Base-by-base conservation (phyloP, 2,888 invertebrate genomes). In the Pristionchus fissidentatus region DNA sequence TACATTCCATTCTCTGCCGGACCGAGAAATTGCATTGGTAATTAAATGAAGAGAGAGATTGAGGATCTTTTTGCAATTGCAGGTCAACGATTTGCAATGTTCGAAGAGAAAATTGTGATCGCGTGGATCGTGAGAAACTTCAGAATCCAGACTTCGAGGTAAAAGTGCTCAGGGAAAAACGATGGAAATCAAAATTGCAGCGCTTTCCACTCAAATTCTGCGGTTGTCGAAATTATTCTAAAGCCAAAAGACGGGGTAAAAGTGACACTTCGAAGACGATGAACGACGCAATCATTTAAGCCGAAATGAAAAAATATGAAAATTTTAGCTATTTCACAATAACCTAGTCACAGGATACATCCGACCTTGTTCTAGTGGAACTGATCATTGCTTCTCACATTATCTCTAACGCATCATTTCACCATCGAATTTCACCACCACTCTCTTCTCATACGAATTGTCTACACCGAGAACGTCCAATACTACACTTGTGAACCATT, bases 1-100 rank as follows among this genome's bases (percentile, higher is more conserved):
- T 81, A 81, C 32, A 46, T 81, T 62, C 80, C 80, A 0, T 81
- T 81, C 32, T 81, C 80, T 13, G 80, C 80, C 7, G 80, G 80
- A 29, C 62, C 46, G 10, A 49, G 80, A 46, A 81, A 81, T 26
- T 81, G 80, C 62, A 81, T 81, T 15, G 80, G 80, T 75, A 43
- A 0, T n/a, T 29, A 46, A 19, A 43, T 3, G 10, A 7, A 7
- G 32, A 32, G 26, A 43, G 26, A 26, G 26, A n/a, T 38, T 43
- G 26, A 41, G 43, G 52, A n/a, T 49, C 32, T 4, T 13, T 55
- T 22, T 13, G 55, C n/a, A 8, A 35, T 70, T 70, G 7, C 29
- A 81, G 62, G 80, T 0, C 80, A 81, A 29, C 41, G 46, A 15
- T 81, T 81, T 22, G 80, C 80, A 29, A 46, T 81, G 43, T 62